phyloP scores from a whole-genome alignment of 2,113 vertebrate species.

The Archocentrus centrarchus region DNA sequence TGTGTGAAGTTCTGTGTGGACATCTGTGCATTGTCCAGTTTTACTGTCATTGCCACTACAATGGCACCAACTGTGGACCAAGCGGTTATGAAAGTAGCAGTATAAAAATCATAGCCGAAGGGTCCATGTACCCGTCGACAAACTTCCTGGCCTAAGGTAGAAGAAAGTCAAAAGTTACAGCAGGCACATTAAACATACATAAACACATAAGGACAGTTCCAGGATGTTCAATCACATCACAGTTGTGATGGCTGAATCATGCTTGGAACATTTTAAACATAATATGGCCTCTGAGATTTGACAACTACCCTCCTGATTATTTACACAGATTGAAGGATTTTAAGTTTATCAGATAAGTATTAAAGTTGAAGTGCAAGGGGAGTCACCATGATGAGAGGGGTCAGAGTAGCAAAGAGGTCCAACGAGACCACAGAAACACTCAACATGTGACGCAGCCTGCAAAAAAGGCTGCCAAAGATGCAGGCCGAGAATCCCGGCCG shows the following conservation, averaged over 20 bases:
- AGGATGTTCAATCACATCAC: background rate
- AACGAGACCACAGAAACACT: background rate
- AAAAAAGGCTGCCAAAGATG: background rate
- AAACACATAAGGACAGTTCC: background rate
- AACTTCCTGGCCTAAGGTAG: background rate
- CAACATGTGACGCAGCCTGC: too few species aligned
- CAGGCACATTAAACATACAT: rapidly evolving
- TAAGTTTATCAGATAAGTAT: background rate
- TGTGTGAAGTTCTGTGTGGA: background rate
- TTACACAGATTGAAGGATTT: background rate
- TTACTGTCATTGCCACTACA: background rate
- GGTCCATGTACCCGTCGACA: background rate
- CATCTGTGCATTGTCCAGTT: background rate
- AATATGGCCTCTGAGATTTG: background rate
- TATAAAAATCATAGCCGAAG: background rate
- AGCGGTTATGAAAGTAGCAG: background rate
- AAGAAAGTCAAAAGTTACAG: background rate
- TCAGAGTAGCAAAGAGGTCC: background rate
- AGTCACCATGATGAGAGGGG: background rate
- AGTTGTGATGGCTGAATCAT: background rate
- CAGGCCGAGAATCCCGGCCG: background rate
- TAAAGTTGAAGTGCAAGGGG: background rate
- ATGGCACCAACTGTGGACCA: background rate
- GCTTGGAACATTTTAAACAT: background rate
- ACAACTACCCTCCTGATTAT: background rate